A percentile compares a stretch with the other conserved stretches of the same genome.
These are phyloP conservation scores for Altica lythri DNA, from an alignment of 2,888 invertebrate species.

Conservation along the genomic window DNA sequence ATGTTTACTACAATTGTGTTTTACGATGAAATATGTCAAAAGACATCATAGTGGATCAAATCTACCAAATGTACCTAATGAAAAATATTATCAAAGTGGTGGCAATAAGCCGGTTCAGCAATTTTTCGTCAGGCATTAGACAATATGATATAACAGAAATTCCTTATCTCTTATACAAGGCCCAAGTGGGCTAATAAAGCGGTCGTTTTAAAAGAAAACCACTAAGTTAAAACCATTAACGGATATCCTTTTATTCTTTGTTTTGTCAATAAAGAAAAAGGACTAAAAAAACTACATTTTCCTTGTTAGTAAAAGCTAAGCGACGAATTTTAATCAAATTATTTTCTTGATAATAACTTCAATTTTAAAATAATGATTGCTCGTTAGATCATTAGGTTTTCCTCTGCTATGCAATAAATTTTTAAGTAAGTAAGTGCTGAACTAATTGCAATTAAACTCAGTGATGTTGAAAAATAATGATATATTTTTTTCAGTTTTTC, in stretches of 20 bases:
- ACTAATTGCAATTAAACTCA: no score
- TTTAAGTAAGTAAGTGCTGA: no score
- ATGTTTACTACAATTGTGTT: no score
- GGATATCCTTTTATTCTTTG: constrained; percentile 12
- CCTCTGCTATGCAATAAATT: no score
- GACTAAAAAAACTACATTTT: neutral
- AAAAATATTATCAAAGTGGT: constrained; percentile 16
- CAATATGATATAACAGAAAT: constrained; percentile 13
- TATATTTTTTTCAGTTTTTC: no score
- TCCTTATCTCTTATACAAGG: constrained; percentile 10
- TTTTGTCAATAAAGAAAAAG: constrained; percentile 7
- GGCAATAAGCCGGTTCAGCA: constrained; percentile 12
- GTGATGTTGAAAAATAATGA: no score
- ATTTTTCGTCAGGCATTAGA: constrained; percentile 21
- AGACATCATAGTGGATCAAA: constrained; percentile 18
- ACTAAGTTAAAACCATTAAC: constrained; percentile 10
- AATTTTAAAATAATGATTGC: no score
- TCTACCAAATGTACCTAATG: constrained; percentile 14
- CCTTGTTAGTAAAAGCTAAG: constrained; percentile 1
- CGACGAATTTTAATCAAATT: neutral
- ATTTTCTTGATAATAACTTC: neutral
- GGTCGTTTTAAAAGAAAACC: constrained; percentile 8
- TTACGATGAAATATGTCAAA: no score
- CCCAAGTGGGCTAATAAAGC: constrained; percentile 11
- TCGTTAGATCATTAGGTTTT: no score